These are phyloP conservation scores for Mnemiopsis leidyi DNA, from an alignment of 37 sponge, comb jelly and placozoan species.

Conservation along the genomic window DNA sequence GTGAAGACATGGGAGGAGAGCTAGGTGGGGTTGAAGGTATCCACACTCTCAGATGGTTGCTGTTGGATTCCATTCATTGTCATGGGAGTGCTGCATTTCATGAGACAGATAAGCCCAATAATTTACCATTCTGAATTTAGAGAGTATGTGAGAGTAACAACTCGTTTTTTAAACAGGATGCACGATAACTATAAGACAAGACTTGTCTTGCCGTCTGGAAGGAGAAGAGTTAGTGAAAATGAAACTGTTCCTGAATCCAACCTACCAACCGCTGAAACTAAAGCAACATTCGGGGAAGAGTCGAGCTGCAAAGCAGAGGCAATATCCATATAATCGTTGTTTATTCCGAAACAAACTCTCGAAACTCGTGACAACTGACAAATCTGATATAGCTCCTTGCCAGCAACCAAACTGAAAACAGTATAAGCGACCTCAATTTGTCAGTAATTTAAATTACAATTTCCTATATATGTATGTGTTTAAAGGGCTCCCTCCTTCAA, in stretches of 20 bases:
- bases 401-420: no score
- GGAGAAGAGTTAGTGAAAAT: not conserved
- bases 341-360: no score
- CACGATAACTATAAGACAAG: no score
- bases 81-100: not conserved
- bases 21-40: not conserved
- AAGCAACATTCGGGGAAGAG: not conserved
- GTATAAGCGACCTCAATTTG: no score
- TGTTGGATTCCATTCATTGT: constrained; percentile 14
- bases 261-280: not conserved
- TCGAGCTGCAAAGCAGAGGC: not conserved
- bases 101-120: not conserved
- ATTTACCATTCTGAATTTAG: not conserved
- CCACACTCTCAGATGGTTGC: not conserved
- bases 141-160: not conserved
- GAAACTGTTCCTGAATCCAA: not conserved
- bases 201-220: no score
- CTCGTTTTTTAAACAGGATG: not conserved
- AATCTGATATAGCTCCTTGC: no score
- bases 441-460: no score
- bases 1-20: not conserved
- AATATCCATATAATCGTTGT: not conserved
- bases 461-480: no score
- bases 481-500: no score
- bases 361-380: no score